Percentiles rank a stretch among this genome's conserved stretches.
Evolutionary conservation across 2,888 invertebrate species (phyloP).

Genomic region (Euphydryas editha): DNA sequence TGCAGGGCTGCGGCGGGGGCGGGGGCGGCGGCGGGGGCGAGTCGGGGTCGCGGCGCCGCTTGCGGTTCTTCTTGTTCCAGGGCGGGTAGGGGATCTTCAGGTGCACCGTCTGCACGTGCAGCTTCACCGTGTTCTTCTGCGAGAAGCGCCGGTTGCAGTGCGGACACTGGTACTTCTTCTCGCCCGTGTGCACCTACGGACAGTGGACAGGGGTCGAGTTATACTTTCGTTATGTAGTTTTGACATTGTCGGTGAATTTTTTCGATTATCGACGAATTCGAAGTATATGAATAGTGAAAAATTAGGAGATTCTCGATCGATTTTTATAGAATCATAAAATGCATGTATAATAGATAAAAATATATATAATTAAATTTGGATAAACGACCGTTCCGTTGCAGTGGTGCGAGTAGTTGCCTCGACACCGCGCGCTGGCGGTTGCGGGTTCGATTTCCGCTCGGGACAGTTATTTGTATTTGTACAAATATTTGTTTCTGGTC

Average conservation of each 20-base stretch:
- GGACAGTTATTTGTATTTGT: too few relatives aligned
- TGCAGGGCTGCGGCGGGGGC: too few relatives aligned
- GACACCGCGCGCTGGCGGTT: too few relatives aligned
- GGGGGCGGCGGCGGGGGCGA: slow-evolving; percentile 40
- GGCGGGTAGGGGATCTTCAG: slow-evolving; percentile 79
- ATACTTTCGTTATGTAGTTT: background rate
- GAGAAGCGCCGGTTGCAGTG: slow-evolving; percentile 77
- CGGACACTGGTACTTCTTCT: slow-evolving; percentile 74
- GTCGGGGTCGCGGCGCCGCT: slow-evolving; percentile 59
- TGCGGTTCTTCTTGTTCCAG: slow-evolving; percentile 77
- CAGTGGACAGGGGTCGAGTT: background rate
- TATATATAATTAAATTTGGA: too few relatives aligned
- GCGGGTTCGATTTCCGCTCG: too few relatives aligned
- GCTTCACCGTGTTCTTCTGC: slow-evolving; percentile 75
- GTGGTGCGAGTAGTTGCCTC: too few relatives aligned
- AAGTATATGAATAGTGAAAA: too few relatives aligned
- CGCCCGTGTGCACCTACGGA: slow-evolving; percentile 78
- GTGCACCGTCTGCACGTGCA: slow-evolving; percentile 79
- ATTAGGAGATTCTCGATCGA: too few relatives aligned
- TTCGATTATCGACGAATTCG: background rate
- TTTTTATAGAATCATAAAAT: too few relatives aligned
- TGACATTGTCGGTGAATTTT: background rate
- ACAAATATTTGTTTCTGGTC: too few relatives aligned
- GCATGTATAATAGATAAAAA: too few relatives aligned
- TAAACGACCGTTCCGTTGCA: too few relatives aligned